Evolutionary conservation across 2,113 vertebrate genomes (phyloP).

Genomic region (Hucho hucho): DNA sequence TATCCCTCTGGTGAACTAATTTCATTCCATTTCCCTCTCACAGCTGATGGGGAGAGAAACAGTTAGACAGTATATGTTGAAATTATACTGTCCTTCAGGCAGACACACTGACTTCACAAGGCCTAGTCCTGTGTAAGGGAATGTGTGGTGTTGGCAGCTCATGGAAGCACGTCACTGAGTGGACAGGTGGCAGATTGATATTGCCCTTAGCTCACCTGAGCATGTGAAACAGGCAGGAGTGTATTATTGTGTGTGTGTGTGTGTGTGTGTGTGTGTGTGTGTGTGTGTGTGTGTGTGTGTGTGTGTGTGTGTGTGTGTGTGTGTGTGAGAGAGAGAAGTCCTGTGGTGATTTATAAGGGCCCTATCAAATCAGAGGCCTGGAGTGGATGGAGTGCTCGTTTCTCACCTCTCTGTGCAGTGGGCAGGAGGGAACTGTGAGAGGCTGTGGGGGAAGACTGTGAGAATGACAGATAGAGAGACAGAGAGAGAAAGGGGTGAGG

Average conservation of each 20-base stretch:
- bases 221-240: background rate
- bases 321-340: constrained; percentile 8
- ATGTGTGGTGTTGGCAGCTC: constrained; percentile 18
- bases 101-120: constrained; percentile 30
- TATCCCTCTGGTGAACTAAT: constrained; percentile 57
- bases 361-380: constrained; percentile 21
- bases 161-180: constrained; percentile 6
- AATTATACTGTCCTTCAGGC: constrained; percentile 48
- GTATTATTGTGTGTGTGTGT: constrained; percentile 10
- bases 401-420: background rate
- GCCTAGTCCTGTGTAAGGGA: constrained; percentile 46
- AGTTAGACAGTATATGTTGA: constrained; percentile 45
- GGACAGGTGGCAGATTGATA: background rate
- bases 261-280: background rate
- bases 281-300: constrained; percentile 6
- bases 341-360: constrained; percentile 4
- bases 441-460: background rate
- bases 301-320: constrained; percentile 6
- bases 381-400: background rate
- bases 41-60: constrained; percentile 59
- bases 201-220: background rate
- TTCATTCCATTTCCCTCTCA: constrained; percentile 48
- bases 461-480: constrained; percentile 15
- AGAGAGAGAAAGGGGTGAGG: constrained; percentile 16
- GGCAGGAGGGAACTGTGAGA: constrained; percentile 2